Conservation (phyloP, 2,797 vertebrate species). For the Xenentodon cancila region DNA sequence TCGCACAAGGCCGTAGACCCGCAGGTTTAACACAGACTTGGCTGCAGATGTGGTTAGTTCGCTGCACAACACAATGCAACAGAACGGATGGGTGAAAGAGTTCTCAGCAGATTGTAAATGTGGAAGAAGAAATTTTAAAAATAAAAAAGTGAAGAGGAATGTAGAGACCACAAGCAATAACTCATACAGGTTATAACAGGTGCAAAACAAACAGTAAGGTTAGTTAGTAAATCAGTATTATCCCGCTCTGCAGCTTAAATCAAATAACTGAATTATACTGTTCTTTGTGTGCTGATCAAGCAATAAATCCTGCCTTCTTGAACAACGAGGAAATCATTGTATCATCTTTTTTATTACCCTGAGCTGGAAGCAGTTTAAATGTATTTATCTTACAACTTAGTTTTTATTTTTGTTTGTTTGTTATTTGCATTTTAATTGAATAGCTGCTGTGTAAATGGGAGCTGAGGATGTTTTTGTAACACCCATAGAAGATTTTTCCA, state of each 20-base stretch:
- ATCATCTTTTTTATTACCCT: neutral
- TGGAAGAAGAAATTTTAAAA: neutral
- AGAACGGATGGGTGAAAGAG: neutral
- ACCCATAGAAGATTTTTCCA: no score
- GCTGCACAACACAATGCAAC: conserved; percentile 11
- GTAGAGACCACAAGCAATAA: no score
- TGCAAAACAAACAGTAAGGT: neutral
- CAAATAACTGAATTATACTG: neutral
- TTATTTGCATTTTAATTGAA: no score
- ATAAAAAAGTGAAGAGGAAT: neutral
- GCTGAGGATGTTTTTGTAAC: no score
- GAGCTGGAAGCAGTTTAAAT: neutral
- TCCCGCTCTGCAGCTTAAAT: no score
- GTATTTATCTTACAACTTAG: neutral
- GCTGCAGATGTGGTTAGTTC: conserved; percentile 36
- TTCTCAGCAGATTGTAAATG: conserved; percentile 5
- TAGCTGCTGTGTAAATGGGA: no score
- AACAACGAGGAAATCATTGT: neutral
- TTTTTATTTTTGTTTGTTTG: neutral
- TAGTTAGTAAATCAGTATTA: neutral
- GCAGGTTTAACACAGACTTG: conserved; percentile 29
- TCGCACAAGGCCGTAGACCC: conserved; percentile 13
- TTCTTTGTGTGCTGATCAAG: conserved; percentile 3
- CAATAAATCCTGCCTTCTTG: neutral
- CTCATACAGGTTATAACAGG: no score